Base-by-base conservation (phyloP, 2,888 invertebrate genomes). In the Autographa gamma region DNA sequence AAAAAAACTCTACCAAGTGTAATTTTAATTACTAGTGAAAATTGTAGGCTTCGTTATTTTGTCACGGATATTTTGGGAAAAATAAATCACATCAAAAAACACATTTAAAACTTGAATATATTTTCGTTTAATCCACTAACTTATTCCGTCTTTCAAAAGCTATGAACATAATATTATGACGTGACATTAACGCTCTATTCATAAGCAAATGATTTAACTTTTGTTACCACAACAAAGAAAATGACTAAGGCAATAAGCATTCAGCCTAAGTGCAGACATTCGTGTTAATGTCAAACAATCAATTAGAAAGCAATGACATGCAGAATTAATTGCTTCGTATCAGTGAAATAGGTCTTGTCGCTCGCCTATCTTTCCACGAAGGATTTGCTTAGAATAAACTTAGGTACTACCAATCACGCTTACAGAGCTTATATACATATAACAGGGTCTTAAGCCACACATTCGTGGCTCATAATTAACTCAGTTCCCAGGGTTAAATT, bases 201-300 rank as follows among this genome's bases (percentile, higher is more conserved):
- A 11, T 9, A 9, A 11, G n/a, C 0, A n/a, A 25, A 16, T 48
- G n/a, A n/a, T n/a, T 48, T n/a, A n/a, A 48, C 48, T 48, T 48
- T 48, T 16, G 48, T 48, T n/a, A n/a, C 5, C 48, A 8, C 48
- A 48, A 48, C 48, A 48, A 48, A 48, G 48, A n/a, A 48, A 48
- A 48, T 48, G 48, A 48, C 48, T 48, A 56, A 5, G 32, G 74
- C 25, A 66, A 60, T 74, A 48, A 74, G 54, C 77, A 77, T 74
- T 77, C 66, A 63, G 32, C 38, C n/a, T 34, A 48, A 19, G n/a
- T 74, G 48, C 25, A 13, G 54, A 78, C 62, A 74, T 66, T 59
- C 18, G 41, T 63, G 75, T 56, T 73, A 75, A 66, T 60, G 54
- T 31, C 61, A 63, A 43, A 66, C 74, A 48, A 38, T n/a, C 52